Evolutionary conservation across 2,113 vertebrate genomes (phyloP), one percentile per base, ranked within the genome.

Genomic region (Symphodus melops): DNA sequence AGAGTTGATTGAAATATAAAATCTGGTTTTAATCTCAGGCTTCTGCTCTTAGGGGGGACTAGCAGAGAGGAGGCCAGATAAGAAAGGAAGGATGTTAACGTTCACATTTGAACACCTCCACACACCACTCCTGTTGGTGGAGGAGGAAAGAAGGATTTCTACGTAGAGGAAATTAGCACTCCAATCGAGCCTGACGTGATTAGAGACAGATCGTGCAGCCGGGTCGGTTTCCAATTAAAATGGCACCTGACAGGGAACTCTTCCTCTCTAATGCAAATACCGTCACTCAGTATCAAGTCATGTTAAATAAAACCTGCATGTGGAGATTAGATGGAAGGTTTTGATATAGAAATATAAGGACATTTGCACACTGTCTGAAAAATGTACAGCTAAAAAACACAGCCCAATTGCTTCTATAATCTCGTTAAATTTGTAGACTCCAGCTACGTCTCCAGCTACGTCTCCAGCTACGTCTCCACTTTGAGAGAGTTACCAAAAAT

Each of bases 101-200:
- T 17, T 48, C 16, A 16, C 53, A 68, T 46, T 63, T 46, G 41
- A 51, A 66, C 55, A 62, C 39, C 54, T 77, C 61, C 55, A 60
- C 25, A 37, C 39, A 63, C 8, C 23, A 25, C 62, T 68, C 46
- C 62, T 37, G 13, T 78, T 68, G 62, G 25, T 66, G 48, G 71
- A 67, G 67, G 17, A 36, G 14, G 9, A 57, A 58, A 25, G 51
- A 44, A 52, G 13, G 61, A 76, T 46, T 55, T 57, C 48, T 62
- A 59, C 39, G 72, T 46, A 68, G 39, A 77, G 59, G 67, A 76
- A 76, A 78, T 82, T 76, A 78, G 20, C 9, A 0, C 55, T 33
- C 5, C 68, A 48, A 55, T 33, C 20, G 46, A 78, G 69, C 68
- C 23, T 53, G 42, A 76, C 9, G 62, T 71, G 28, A 77, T 82